These are phyloP conservation scores for Drosophila melanosoma DNA, from an alignment of 2,888 invertebrate species.

Conservation along the genomic window DNA sequence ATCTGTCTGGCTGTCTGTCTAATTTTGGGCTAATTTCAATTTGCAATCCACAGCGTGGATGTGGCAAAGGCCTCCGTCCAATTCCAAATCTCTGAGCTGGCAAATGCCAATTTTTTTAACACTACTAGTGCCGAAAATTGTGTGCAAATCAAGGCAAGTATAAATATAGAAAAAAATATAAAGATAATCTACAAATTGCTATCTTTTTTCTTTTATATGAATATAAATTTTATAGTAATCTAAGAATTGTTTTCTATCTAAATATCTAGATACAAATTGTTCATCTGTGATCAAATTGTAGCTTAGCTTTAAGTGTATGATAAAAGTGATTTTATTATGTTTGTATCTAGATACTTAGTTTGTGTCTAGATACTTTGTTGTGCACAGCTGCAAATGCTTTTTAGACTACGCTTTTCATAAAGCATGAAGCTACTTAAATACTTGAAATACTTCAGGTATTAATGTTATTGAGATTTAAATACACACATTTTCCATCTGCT, in stretches of 20 bases:
- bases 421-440: neutral
- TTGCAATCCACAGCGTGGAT: constrained; percentile 45
- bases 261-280: neutral
- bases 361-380: neutral
- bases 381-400: neutral
- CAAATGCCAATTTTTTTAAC: constrained; percentile 49
- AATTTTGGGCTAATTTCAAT: constrained; percentile 76
- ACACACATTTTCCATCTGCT: neutral
- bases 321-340: neutral
- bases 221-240: neutral
- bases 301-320: neutral
- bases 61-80: constrained; percentile 31
- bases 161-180: no score
- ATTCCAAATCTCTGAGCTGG: constrained; percentile 61
- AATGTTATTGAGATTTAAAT: neutral
- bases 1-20: constrained; percentile 45
- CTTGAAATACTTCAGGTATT: neutral
- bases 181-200: neutral
- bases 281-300: neutral
- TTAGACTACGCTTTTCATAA: neutral
- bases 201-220: neutral
- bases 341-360: neutral
- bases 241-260: no score
- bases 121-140: constrained; percentile 26
- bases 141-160: neutral